A percentile compares a stretch with the other conserved stretches of the same genome.
Conservation (phyloP, 2,888 invertebrate species). For the Phymatocera aterrima region DNA sequence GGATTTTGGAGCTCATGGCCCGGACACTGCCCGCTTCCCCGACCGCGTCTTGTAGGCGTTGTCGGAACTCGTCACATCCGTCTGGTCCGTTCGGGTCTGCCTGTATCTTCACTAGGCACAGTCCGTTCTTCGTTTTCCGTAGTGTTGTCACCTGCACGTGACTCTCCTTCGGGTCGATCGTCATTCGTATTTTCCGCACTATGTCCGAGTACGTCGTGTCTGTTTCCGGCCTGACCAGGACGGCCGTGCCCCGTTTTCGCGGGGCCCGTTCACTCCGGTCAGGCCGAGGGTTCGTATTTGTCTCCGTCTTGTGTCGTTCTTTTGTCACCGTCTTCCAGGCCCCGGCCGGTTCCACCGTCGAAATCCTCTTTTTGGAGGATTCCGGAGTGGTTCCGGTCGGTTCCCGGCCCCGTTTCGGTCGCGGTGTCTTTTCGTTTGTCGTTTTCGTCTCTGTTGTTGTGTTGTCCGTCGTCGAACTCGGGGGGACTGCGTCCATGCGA, state of each 20-base stretch:
- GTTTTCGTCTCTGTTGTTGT: conserved; percentile 11
- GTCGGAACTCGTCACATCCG: conserved; percentile 39
- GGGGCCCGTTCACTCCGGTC: not conserved
- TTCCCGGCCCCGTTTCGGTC: conserved; percentile 35
- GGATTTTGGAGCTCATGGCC: conserved; percentile 23
- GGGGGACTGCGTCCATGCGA: not conserved
- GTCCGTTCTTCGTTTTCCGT: conserved; percentile 48
- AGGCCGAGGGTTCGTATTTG: conserved; percentile 30
- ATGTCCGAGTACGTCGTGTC: conserved; percentile 47
- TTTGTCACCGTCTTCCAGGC: conserved; percentile 43
- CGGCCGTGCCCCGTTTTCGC: conserved; percentile 7
- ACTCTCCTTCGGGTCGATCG: conserved; percentile 27
- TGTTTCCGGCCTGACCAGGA: conserved; percentile 46
- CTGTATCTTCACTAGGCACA: conserved; percentile 47
- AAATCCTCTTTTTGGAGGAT: conserved; percentile 38
- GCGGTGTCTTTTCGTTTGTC: not conserved
- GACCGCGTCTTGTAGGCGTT: conserved; percentile 41
- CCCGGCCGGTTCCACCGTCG: conserved; percentile 26
- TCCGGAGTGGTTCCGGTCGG: conserved; percentile 46
- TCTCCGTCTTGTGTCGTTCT: not conserved
- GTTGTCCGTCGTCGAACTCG: not conserved
- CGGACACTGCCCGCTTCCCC: conserved; percentile 38
- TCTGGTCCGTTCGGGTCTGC: conserved; percentile 30
- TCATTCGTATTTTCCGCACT: conserved; percentile 23
- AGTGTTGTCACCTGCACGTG: conserved; percentile 45